Conservation (phyloP, 2,888 invertebrate species). For the Microchrysa polita region DNA sequence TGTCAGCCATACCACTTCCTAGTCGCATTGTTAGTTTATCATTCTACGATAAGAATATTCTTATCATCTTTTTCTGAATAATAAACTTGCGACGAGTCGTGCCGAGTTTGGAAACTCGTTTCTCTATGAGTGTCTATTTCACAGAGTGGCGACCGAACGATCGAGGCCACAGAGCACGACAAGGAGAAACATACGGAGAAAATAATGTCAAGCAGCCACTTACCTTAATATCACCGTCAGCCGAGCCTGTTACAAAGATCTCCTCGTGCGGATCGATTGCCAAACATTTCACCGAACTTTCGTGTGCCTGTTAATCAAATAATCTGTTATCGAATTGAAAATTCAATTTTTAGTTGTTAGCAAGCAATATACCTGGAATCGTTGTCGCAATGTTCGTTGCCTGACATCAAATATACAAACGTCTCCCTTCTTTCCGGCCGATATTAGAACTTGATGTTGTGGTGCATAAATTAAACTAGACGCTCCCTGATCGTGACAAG, state of each 20-base stretch:
- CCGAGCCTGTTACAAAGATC: constrained; percentile 94
- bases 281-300: constrained; percentile 92
- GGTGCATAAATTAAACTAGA: constrained; percentile 91
- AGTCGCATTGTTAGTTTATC: too few species aligned
- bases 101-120: too few species aligned
- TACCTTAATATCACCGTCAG: constrained; percentile 93
- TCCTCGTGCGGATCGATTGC: constrained; percentile 95
- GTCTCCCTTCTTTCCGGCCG: constrained; percentile 97
- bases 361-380: constrained; percentile 68
- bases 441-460: constrained; percentile 91
- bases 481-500: constrained; percentile 94
- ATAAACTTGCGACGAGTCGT: too few species aligned
- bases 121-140: too few species aligned
- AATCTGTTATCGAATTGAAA: background rate
- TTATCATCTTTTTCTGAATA: too few species aligned
- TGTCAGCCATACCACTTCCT: too few species aligned
- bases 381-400: constrained; percentile 85
- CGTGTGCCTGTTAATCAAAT: constrained; percentile 75
- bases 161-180: too few species aligned
- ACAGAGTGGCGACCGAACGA: too few species aligned
- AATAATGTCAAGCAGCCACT: constrained; percentile 16
- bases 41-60: too few species aligned
- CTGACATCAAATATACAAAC: constrained; percentile 96
- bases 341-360: constrained; percentile 6
- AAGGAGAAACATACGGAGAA: constrained; percentile 30